Base-by-base conservation (phyloP, 2,797 vertebrate species). In the Leuciscus waleckii region DNA sequence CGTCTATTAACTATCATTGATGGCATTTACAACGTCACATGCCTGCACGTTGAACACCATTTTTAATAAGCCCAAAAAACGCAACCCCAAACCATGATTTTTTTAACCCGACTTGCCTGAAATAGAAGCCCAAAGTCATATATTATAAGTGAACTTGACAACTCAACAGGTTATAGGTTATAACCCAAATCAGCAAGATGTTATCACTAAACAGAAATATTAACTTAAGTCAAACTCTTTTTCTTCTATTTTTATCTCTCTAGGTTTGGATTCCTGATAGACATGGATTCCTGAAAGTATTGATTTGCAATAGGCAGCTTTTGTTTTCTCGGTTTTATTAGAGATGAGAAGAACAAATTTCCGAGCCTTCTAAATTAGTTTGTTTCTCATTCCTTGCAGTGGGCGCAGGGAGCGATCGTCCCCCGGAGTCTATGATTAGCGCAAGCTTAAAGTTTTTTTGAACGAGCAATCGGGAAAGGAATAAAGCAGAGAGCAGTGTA, bases 401-500 rank as follows among this genome's bases (percentile, higher is more conserved):
- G 79, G 46, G 68, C 11, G 2, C 23, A 21, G 79, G 26, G 67
- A 77, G 71, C 23, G 67, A 46, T 39, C 2, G 29, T 41, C 68
- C 83, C 54, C 83, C 32, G 14, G 79, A 76, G 63, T 49, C 80
- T 84, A 21, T 56, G 67, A 88, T 88, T 88, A 85, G 84, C 37
- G 17, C 29, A 75, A 80, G 82, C 80, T 81, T 75, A 73, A 77
- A 83, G 37, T 19, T 51, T 83, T 85, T 39, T 77, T 87, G 78
- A 83, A 61, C 56, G 39, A 85, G 81, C 9, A 54, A 84, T 37
- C 10, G 54, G 41, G 81, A 86, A 71, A 80, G 37, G 51, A 65
- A 37, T 63, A 85, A 82, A 73, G 78, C 75, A 61, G 73, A 75
- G 73, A 87, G 85, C 26, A n/a, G 73, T 79, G 77, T 46, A 88